Evolutionary conservation across 1,140 invertebrate genomes (phyloP).

Genomic region (Zaprionus ornatus): DNA sequence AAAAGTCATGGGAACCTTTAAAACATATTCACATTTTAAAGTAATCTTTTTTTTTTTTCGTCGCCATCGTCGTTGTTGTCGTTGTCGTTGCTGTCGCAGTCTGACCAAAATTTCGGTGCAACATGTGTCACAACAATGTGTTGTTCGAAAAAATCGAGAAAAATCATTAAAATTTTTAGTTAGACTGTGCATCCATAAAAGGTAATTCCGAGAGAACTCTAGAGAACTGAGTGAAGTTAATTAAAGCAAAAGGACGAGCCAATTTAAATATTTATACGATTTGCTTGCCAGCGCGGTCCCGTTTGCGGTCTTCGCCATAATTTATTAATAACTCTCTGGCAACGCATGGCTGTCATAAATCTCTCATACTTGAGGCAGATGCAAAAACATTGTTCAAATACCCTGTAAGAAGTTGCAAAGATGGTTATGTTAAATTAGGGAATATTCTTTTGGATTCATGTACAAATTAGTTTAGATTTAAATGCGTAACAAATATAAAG

Average conservation of each 20-base stretch:
- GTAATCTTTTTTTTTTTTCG: slow-evolving; percentile 22
- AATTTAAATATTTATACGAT: slow-evolving; percentile 69
- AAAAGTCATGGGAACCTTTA: slow-evolving; percentile 52
- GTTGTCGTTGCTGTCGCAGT: slow-evolving; percentile 33
- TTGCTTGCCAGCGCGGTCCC: slow-evolving; percentile 21
- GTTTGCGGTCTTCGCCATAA: slow-evolving; percentile 36
- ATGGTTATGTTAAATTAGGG: background rate
- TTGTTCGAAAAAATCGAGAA: slow-evolving; percentile 2
- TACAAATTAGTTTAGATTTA: background rate
- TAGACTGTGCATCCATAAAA: slow-evolving; percentile 37
- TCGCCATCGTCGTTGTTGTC: too few relatives aligned
- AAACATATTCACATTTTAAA: slow-evolving; percentile 13
- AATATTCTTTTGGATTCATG: background rate
- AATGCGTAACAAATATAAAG: background rate
- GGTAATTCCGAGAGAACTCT: slow-evolving; percentile 46
- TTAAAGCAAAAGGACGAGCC: slow-evolving; percentile 46
- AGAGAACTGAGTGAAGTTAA: slow-evolving; percentile 56
- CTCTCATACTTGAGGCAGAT: slow-evolving; percentile 75
- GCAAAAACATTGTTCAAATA: slow-evolving; percentile 59
- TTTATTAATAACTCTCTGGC: slow-evolving; percentile 70
- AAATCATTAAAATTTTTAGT: slow-evolving; percentile 25
- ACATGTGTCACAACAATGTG: slow-evolving; percentile 53
- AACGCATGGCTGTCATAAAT: slow-evolving; percentile 77
- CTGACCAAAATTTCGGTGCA: slow-evolving; percentile 64
- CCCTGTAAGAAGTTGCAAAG: background rate